Conservation (phyloP, 1,140 invertebrate genomes). For the Plectrocnemia conspersa region DNA sequence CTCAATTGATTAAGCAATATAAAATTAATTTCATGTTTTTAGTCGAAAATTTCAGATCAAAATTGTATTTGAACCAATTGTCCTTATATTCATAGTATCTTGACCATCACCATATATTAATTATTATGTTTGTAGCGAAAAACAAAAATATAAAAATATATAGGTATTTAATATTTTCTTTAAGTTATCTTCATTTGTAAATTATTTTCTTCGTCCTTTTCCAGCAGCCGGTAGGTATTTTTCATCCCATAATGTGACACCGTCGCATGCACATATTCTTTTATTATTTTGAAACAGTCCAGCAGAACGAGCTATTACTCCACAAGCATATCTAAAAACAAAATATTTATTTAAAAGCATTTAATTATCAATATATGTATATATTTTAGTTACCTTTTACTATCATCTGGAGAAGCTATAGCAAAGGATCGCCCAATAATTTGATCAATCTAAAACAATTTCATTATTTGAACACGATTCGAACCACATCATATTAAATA, state of each 20-base stretch:
- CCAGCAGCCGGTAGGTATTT: constrained; percentile 38
- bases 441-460: constrained; percentile 25
- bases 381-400: constrained; percentile 4
- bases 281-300: constrained; percentile 64
- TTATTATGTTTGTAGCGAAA: neutral
- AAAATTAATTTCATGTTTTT: too few species aligned
- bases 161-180: neutral
- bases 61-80: too few species aligned
- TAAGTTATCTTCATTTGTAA: neutral
- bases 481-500: neutral
- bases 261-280: constrained; percentile 64
- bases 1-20: too few species aligned
- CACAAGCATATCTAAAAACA: constrained; percentile 58
- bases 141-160: neutral
- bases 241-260: constrained; percentile 64
- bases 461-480: neutral
- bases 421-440: constrained; percentile 29
- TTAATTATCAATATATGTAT: too few species aligned
- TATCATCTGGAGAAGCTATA: constrained; percentile 8
- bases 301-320: constrained; percentile 64
- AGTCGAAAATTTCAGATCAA: too few species aligned
- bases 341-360: too few species aligned
- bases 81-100: too few species aligned
- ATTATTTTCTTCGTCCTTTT: constrained; percentile 8
- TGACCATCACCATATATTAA: neutral